Conservation (phyloP, 1,140 invertebrate genomes). For the Sycophila sp. region DNA sequence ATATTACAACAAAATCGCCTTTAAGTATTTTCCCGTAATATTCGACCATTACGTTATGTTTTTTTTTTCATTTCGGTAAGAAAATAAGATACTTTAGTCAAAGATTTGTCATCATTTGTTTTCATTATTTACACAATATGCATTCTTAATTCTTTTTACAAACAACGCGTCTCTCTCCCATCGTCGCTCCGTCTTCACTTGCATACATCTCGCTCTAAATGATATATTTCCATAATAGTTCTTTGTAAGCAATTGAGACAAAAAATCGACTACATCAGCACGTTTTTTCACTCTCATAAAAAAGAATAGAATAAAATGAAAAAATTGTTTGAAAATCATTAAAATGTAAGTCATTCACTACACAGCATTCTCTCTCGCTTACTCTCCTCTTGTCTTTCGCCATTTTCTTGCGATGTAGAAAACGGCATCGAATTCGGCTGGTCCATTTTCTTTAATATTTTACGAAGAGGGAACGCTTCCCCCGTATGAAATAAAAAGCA, state of each 20-base stretch:
- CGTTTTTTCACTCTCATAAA: neutral
- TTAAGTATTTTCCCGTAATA: constrained; percentile 31
- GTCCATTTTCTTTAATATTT: constrained; percentile 28
- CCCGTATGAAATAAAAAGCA: constrained; percentile 20
- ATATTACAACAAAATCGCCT: constrained; percentile 30
- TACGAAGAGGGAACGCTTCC: neutral
- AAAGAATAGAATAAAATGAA: no score
- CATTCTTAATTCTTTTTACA: constrained; percentile 32
- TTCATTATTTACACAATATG: constrained; percentile 37
- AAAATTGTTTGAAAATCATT: no score
- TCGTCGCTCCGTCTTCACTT: constrained; percentile 1
- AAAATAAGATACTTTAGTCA: constrained; percentile 40
- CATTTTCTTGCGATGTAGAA: constrained; percentile 22
- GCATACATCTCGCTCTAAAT: constrained; percentile 6
- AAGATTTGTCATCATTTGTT: constrained; percentile 34
- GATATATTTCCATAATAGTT: constrained; percentile 21
- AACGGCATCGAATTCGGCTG: constrained; percentile 20
- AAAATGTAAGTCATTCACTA: constrained; percentile 5
- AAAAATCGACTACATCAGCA: neutral
- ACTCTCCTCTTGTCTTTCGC: neutral
- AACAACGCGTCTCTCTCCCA: constrained; percentile 21
- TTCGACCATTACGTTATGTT: constrained; percentile 15
- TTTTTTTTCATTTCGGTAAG: no score
- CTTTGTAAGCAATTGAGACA: constrained; percentile 1
- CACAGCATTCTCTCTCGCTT: neutral